Evolutionary conservation across 1,140 invertebrate genomes (phyloP).

Genomic region (Zaprionus davidi): DNA sequence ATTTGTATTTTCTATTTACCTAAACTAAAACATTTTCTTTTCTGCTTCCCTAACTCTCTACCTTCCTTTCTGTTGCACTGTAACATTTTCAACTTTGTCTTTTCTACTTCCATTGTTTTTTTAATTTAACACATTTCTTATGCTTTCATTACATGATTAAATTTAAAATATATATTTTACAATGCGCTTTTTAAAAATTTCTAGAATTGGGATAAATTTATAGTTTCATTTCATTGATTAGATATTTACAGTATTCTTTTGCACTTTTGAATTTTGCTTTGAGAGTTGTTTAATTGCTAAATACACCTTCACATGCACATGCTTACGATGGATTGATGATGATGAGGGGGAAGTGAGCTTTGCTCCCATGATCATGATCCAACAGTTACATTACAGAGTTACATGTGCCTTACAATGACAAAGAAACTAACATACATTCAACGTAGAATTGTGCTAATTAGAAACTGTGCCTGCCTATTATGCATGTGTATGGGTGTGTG

Average conservation of each 20-base stretch:
- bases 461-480: constrained; percentile 33
- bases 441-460: constrained; percentile 51
- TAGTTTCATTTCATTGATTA: constrained; percentile 36
- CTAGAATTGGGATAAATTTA: constrained; percentile 52
- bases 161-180: constrained; percentile 36
- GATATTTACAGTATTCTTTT: constrained; percentile 65
- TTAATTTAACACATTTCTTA: constrained; percentile 63
- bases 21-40: constrained; percentile 27
- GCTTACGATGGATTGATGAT: not conserved
- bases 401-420: constrained; percentile 18
- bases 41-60: constrained; percentile 1
- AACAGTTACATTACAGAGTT: constrained; percentile 17
- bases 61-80: constrained; percentile 9
- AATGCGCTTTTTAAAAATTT: constrained; percentile 48
- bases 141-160: constrained; percentile 34
- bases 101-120: constrained; percentile 41
- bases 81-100: constrained; percentile 60
- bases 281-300: constrained; percentile 38
- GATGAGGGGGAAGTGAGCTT: constrained; percentile 27
- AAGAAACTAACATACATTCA: constrained; percentile 28
- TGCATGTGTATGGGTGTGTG: constrained; percentile 9
- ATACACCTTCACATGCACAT: constrained; percentile 9
- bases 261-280: constrained; percentile 49
- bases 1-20: constrained; percentile 25
- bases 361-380: constrained; percentile 39